Evolutionary conservation across 2,797 vertebrate species (phyloP).

Genomic region (Gallinago stenura): DNA sequence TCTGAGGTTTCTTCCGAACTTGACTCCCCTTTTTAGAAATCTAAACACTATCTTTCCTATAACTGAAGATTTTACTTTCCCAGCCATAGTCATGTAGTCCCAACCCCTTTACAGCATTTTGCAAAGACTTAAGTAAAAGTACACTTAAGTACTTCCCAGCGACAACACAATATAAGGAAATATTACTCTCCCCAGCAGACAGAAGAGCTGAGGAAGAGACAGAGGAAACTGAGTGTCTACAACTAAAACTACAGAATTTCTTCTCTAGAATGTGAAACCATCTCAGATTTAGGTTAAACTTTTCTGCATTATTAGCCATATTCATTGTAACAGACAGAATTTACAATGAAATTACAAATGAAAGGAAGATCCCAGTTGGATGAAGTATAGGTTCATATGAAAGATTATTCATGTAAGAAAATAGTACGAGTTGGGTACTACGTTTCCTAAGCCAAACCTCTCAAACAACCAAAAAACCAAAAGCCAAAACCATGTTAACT

Average conservation of each 20-base stretch:
- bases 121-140: neutral
- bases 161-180: neutral
- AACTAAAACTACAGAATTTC: neutral
- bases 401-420: neutral
- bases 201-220: neutral
- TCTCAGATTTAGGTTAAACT: neutral
- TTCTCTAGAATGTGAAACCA: neutral
- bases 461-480: neutral
- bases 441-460: neutral
- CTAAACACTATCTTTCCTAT: neutral
- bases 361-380: neutral
- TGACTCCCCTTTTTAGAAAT: neutral
- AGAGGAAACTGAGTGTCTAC: neutral
- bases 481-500: neutral
- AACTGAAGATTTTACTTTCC: neutral
- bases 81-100: neutral
- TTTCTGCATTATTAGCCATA: neutral
- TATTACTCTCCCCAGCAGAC: fast-evolving
- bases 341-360: neutral
- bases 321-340: neutral
- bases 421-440: neutral
- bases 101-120: neutral
- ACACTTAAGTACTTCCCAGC: neutral
- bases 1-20: neutral
- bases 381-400: neutral